These are phyloP conservation scores for Echinometra lucunter DNA, from an alignment of 53 echinoderm and acorn worm genomes.

Conservation along the genomic window DNA sequence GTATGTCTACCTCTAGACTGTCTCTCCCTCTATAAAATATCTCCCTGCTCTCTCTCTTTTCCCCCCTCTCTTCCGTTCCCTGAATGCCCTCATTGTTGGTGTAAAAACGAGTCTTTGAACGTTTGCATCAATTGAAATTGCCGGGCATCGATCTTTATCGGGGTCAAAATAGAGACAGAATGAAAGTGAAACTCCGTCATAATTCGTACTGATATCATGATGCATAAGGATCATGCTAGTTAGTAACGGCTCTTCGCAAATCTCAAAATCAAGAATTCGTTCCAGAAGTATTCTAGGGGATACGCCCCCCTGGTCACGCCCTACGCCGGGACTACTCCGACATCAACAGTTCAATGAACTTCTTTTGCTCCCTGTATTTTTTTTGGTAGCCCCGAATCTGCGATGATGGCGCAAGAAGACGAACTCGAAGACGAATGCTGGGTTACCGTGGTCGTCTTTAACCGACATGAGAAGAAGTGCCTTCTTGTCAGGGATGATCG, in stretches of 20 bases:
- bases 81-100: background rate
- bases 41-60: background rate
- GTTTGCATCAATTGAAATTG: too few relatives aligned
- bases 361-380: background rate
- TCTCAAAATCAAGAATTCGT: background rate
- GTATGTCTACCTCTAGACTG: too few relatives aligned
- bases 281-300: background rate
- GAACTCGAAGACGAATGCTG: slow-evolving; percentile 39
- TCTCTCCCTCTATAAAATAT: background rate
- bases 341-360: background rate
- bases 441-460: slow-evolving; percentile 44
- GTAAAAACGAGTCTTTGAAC: background rate
- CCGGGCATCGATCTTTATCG: too few relatives aligned
- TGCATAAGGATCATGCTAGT: background rate
- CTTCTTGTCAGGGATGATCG: slow-evolving; percentile 25
- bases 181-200: background rate
- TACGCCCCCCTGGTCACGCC: slow-evolving; percentile 31
- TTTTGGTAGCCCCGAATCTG: background rate
- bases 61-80: background rate
- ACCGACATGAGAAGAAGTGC: slow-evolving; percentile 53
- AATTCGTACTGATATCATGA: background rate
- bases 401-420: slow-evolving; percentile 50
- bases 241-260: background rate
- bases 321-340: background rate
- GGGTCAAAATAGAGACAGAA: background rate